Evolutionary conservation across 2,888 invertebrate genomes (phyloP), one percentile per base, ranked within the genome.

Genomic region (Erebia epiphron): DNA sequence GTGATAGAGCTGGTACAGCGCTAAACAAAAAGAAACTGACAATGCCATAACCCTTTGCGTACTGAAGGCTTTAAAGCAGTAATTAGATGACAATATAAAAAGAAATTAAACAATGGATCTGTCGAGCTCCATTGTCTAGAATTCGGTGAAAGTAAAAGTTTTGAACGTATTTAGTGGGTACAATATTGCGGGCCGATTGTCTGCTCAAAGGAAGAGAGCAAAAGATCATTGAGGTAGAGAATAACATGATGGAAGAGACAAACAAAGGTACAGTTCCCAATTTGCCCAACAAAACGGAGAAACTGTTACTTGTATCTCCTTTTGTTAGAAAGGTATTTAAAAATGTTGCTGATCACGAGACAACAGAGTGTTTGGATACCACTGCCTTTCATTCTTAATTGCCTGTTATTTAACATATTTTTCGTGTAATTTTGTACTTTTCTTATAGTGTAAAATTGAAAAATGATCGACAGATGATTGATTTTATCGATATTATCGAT

Each of bases 111-210:
- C 64, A 72, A 54, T 72, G 83, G 76, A 80, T 80, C 82, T 78
- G 79, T 75, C 67, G 43, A 3, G 54, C 35, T 46, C 75, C 80
- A 81, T 85, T 86, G 85, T 85, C 69, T 67, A 41, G 70, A 46
- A 60, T 68, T 62, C 76, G 76, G 86, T 81, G 88, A 91, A 90
- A 91, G 91, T 87, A 86, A 90, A 86, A 87, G 86, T 87, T 71
- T 74, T 65, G 58, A 52, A 43, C 43, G 14, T 49, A 67, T 67
- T 67, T 58, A 26, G 43, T 56, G 16, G 43, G 52, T 14, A 56
- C 49, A 21, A 57, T 52, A 68, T 68, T 61, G 46, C 57, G 4
- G 57, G 35, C 18, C 64, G 57, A 41, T 63, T 57, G 63, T 41
- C 64, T 13, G 50, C 46, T 21, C 57, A 21, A 57, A 57, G 57